Base-by-base conservation (phyloP, 1,140 invertebrate species). In the Zaprionus ghesquierei region DNA sequence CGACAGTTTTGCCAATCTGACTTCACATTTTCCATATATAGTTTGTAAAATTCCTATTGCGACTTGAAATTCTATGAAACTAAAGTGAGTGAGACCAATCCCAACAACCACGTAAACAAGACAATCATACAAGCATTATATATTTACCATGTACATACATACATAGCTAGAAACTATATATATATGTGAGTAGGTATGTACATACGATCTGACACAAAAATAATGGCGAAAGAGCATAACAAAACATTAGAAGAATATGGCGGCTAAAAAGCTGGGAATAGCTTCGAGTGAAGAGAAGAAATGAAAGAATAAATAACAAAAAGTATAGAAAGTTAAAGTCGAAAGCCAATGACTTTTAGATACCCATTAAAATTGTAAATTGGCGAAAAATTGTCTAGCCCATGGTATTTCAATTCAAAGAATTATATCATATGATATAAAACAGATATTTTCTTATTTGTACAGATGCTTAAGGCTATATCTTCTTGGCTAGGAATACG, bases 151-250 rank as follows among this genome's bases (percentile, higher is more conserved):
- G 15, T 15, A 15, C 35, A 6, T 41, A 41, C n/a, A 41, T 41
- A 41, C 27, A 29, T 27, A 27, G 4, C 25, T 27, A 27, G 4
- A 27, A 5, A 27, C 25, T 3, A 2, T 4, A 29, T 29, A 8
- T 41, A 2, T 41, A 41, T 18, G n/a, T 15, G 2, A 31, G 44
- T 29, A 38, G 20, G 12, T 50, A 58, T 23, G 46, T 25, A 64
- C 31, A 60, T 53, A 64, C 3, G 33, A 66, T 38, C 35, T 31
- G 31, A 35, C 51, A 38, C 56, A 62, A n/a, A n/a, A n/a, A 74
- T 62, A 62, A 68, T 69, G 59, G 33, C 64, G 35, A 41, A 41
- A 54, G 54, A 69, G 20, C 58, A 61, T 69, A 73, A 73, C 65
- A 73, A 25, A 69, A 58, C 22, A 50, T 27, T 29, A 31, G 54